Evolutionary conservation across 2,113 vertebrate species (phyloP).

Genomic region (Holacanthus passer): DNA sequence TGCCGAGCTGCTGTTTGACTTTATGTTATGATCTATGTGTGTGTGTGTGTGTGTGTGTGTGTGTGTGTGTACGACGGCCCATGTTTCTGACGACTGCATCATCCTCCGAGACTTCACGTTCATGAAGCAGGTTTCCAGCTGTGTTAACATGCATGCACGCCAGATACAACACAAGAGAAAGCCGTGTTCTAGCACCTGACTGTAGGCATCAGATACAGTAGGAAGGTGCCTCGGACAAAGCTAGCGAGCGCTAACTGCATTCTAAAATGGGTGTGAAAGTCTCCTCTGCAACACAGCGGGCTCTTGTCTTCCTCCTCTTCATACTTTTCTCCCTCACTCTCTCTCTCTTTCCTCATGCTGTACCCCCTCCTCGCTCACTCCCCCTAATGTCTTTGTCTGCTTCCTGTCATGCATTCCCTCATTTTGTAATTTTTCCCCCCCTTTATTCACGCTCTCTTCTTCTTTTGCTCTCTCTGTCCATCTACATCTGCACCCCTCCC

Average conservation of each 20-base stretch:
- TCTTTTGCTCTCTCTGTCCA: conserved; percentile 62
- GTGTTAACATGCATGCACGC: conserved; percentile 22
- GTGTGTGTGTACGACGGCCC: too few relatives aligned
- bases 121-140: conserved; percentile 7
- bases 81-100: neutral
- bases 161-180: conserved; percentile 6
- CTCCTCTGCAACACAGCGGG: conserved; percentile 68
- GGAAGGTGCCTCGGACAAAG: conserved; percentile 37
- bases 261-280: conserved; percentile 69
- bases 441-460: conserved; percentile 60
- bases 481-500: conserved; percentile 72
- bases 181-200: neutral
- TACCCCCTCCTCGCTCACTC: conserved; percentile 39
- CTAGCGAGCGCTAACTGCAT: conserved; percentile 55
- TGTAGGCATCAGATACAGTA: conserved; percentile 42
- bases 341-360: conserved; percentile 38
- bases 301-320: conserved; percentile 61
- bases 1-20: conserved; percentile 51
- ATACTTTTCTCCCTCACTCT: conserved; percentile 21
- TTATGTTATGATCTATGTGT: too few relatives aligned
- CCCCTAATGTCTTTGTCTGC: conserved; percentile 56
- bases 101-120: neutral
- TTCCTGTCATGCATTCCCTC: conserved; percentile 73
- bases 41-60: too few relatives aligned
- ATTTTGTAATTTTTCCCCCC: conserved; percentile 27